phyloP scores from a whole-genome alignment of 2,797 vertebrate genomes.

The Coregonus ussuriensis region DNA sequence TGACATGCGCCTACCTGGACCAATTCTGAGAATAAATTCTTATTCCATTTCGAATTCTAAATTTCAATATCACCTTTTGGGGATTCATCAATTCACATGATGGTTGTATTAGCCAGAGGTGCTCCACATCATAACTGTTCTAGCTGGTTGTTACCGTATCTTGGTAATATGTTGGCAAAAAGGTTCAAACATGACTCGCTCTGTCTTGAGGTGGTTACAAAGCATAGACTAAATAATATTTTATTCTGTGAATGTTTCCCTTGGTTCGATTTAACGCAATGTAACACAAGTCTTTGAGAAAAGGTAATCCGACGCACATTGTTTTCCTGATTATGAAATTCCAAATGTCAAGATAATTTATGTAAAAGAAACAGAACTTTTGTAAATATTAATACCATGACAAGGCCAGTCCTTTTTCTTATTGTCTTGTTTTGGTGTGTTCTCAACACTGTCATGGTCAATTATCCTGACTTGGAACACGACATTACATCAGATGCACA shows the following conservation, averaged over 20 bases:
- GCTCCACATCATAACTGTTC: too few species aligned
- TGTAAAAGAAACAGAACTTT: constrained; percentile 43
- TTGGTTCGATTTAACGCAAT: not conserved
- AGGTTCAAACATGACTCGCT: constrained; percentile 36
- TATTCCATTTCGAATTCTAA: not conserved
- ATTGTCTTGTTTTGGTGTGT: constrained; percentile 44
- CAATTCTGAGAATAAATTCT: not conserved
- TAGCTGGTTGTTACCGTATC: too few species aligned
- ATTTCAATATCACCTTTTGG: too few species aligned
- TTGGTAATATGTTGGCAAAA: constrained; percentile 13
- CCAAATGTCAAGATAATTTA: constrained; percentile 55
- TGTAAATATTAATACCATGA: constrained; percentile 62
- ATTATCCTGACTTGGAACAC: constrained; percentile 41
- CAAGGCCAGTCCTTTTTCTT: constrained; percentile 35
- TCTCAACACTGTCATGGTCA: constrained; percentile 47
- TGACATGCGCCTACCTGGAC: not conserved
- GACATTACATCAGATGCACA: constrained; percentile 36
- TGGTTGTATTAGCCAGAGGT: not conserved
- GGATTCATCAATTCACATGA: not conserved
- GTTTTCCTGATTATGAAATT: constrained; percentile 59
- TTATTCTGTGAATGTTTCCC: too few species aligned
- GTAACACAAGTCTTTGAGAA: constrained; percentile 43
- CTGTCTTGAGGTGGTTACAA: constrained; percentile 34
- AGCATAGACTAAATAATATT: constrained; percentile 39
- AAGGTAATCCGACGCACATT: constrained; percentile 60